Evolutionary conservation across 2,113 vertebrate species (phyloP), one percentile per base, ranked within the genome.

Genomic region (Coptodon rendalli): DNA sequence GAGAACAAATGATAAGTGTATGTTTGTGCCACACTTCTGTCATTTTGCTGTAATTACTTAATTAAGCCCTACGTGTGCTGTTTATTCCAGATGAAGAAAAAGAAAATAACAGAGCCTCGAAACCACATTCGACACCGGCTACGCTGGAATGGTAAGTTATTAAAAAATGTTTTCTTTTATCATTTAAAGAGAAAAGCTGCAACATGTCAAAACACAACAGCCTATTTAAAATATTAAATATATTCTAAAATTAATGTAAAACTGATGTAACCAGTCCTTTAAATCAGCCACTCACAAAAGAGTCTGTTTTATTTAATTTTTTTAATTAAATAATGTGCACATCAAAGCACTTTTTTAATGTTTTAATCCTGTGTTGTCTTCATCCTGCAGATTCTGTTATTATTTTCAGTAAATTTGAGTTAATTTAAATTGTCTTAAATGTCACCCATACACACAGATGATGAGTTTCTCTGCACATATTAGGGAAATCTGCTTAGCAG

Each of bases 111-210:
- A 96, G 98, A 97, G 99, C 98, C 73, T 99, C 98, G 0, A 99
- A 99, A 96, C 98, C 98, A 4, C 99, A 99, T 95, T 99, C 99
- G 6, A 99, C 99, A 81, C 99, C 99, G 57, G 99, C 99, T 27
- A 99, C 99, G 76, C 96, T 99, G 87, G 98, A 99, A 95, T 99
- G 99, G 99, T 99, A 95, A 97, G 97, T 92, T 52, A 6, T 53
- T 45, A 7, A 71, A 19, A 61, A 57, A 6, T 17, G 52, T 11
- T n/a, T 6, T 6, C 2, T 57, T 10, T 27, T 40, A 5, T 66
- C 3, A 24, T 22, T 9, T 52, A 31, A 34, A 48, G 38, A 50
- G 4, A 88, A 38, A n/a, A 52, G 4, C 53, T 11, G n/a, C 8
- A 84, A 11, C 27, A 5, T 63, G 34, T 54, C 19, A 31, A 52